A percentile compares a stretch with the other conserved stretches of the same genome.
Conservation (phyloP, 2,113 vertebrate species). For the Willisornis vidua region DNA sequence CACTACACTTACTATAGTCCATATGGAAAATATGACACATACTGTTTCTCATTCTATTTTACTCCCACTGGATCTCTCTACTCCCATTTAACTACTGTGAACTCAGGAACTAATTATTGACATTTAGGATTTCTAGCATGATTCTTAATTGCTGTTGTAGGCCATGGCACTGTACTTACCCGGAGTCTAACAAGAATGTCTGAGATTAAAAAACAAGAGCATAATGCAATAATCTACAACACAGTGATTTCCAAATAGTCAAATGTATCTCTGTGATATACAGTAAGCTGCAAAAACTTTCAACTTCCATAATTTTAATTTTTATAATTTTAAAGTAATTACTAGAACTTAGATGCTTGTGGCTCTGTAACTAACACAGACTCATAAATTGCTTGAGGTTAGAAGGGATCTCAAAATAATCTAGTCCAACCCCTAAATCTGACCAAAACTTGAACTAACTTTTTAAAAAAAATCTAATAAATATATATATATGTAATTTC, state of each 20-base stretch:
- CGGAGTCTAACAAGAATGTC: background rate
- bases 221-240: background rate
- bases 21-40: background rate
- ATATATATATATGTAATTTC: background rate
- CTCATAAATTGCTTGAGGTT: background rate
- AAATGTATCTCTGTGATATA: background rate
- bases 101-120: background rate
- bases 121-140: background rate
- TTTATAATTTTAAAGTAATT: background rate
- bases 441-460: background rate
- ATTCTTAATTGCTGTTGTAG: background rate
- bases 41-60: background rate
- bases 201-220: background rate
- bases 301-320: background rate
- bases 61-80: background rate
- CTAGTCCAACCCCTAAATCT: background rate
- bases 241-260: background rate
- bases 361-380: background rate
- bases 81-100: background rate
- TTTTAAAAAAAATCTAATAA: background rate
- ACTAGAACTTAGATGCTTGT: background rate
- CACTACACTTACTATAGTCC: background rate
- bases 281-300: background rate
- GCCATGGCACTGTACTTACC: background rate
- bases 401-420: background rate